Conservation (phyloP, 2,797 vertebrate genomes). For the Sebastes baramenuke region DNA sequence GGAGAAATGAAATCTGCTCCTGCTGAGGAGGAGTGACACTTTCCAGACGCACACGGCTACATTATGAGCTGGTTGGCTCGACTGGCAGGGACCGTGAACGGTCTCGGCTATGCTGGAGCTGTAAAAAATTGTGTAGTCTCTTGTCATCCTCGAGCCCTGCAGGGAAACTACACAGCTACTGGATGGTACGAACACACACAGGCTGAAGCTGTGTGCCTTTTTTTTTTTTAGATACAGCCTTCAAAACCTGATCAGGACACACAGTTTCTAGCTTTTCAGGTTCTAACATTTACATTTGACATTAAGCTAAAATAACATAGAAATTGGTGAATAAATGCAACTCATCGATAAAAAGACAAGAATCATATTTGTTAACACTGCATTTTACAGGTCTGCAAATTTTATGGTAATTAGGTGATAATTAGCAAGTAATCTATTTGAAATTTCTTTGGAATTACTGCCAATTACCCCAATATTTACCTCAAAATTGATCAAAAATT, state of each 20-base stretch:
- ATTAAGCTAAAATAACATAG: background rate
- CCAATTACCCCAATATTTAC: too few species aligned
- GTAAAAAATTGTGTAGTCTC: slow-evolving; percentile 17
- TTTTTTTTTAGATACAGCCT: background rate
- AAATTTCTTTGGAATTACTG: too few species aligned
- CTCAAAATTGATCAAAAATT: too few species aligned
- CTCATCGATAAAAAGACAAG: background rate
- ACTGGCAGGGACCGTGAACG: background rate
- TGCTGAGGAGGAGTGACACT: slow-evolving; percentile 25
- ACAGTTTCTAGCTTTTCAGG: background rate
- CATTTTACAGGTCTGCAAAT: too few species aligned
- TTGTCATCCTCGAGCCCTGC: background rate
- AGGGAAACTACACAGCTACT: slow-evolving; percentile 4
- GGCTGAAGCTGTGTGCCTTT: background rate
- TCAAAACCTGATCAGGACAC: background rate
- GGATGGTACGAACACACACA: background rate
- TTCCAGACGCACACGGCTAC: slow-evolving; percentile 25
- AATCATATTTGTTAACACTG: background rate
- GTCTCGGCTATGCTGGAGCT: background rate
- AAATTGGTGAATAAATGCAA: background rate
- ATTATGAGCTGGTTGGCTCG: slow-evolving; percentile 17
- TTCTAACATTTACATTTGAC: background rate
- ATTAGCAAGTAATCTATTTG: too few species aligned
- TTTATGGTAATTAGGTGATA: too few species aligned
- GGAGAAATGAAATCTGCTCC: slow-evolving; percentile 36